Percentiles rank a stretch among this genome's conserved stretches.
These are phyloP conservation scores for Sebastes miniatus DNA, from an alignment of 2,797 vertebrate genomes.

Conservation along the genomic window DNA sequence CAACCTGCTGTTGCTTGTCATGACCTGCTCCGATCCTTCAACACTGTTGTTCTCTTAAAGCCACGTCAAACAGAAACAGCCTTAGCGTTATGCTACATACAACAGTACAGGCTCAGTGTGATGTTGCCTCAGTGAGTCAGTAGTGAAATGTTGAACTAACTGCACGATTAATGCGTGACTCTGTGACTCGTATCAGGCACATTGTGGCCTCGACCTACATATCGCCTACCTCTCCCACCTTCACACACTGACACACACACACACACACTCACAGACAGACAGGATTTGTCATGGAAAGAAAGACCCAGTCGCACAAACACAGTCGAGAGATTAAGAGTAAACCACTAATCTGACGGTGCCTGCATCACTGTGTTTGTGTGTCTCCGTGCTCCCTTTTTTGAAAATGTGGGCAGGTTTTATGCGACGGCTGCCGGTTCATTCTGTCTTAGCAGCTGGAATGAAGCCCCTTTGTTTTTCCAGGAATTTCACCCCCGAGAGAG, in stretches of 20 bases:
- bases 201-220: conserved; percentile 71
- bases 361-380: conserved; percentile 56
- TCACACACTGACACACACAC: conserved; percentile 6
- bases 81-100: conserved; percentile 22
- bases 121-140: background rate
- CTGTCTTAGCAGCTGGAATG: conserved; percentile 42
- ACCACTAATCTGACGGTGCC: conserved; percentile 73
- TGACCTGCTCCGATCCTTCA: conserved; percentile 11
- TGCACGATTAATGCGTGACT: background rate
- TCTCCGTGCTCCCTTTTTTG: conserved; percentile 41
- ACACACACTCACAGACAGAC: conserved; percentile 9
- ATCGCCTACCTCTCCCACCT: conserved; percentile 52
- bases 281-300: conserved; percentile 74
- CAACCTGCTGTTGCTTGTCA: conserved; percentile 21
- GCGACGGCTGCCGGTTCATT: conserved; percentile 28
- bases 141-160: conserved; percentile 21
- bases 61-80: conserved; percentile 33
- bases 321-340: conserved; percentile 76
- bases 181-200: conserved; percentile 25
- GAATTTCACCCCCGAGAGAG: conserved; percentile 35
- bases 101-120: background rate
- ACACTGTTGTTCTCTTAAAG: conserved; percentile 21
- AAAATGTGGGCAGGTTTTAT: conserved; percentile 62
- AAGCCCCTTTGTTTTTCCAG: conserved; percentile 38
- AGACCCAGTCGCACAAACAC: conserved; percentile 60